Conservation (phyloP, 2,797 vertebrate species). For the Delichon dasypus region DNA sequence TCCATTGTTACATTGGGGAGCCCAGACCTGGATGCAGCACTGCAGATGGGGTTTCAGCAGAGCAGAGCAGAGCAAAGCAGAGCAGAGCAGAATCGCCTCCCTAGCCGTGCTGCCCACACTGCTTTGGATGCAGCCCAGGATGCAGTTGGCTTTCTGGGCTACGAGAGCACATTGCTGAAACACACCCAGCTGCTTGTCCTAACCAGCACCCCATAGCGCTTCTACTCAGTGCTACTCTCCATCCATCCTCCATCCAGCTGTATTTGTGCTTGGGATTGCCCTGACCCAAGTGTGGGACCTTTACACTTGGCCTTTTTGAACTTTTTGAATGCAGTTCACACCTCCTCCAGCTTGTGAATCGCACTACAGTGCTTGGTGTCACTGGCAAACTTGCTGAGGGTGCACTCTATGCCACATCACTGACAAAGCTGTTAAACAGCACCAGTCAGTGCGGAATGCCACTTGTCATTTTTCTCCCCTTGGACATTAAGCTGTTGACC, state of each 20-base stretch:
- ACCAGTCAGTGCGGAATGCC: neutral
- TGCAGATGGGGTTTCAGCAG: neutral
- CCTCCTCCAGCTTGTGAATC: neutral
- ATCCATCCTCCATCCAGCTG: neutral
- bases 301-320: neutral
- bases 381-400: neutral
- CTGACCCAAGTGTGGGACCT: neutral
- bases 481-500: neutral
- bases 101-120: accelerated
- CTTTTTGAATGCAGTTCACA: neutral
- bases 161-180: neutral
- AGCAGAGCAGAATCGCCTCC: neutral
- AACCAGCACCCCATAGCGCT: neutral
- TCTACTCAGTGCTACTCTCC: neutral
- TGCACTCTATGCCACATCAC: neutral
- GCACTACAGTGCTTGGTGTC: neutral
- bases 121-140: neutral
- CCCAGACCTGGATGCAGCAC: neutral
- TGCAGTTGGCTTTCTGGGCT: neutral
- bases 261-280: neutral
- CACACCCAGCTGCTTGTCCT: neutral
- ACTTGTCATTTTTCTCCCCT: neutral
- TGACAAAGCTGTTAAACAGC: neutral
- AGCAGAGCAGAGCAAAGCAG: neutral
- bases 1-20: accelerated